Conservation (phyloP, 64 coral and sea anemone genomes). For the Trachythela sp. region DNA sequence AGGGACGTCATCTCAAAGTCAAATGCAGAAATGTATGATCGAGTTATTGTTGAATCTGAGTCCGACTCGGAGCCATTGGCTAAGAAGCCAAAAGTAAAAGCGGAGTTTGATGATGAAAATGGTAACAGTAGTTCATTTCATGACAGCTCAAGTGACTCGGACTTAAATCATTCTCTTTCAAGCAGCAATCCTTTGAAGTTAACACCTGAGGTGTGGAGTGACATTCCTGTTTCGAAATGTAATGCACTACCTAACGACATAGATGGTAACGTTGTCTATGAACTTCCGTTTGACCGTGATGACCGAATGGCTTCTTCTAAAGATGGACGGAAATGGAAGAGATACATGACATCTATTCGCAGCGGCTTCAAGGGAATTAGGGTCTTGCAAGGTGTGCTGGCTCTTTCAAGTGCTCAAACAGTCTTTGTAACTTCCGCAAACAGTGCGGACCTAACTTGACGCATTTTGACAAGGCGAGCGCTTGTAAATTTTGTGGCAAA, state of each 20-base stretch:
- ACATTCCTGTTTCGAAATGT: conserved; percentile 37
- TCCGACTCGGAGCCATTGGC: not conserved
- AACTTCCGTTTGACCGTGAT: conserved; percentile 29
- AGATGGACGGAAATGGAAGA: conserved; percentile 46
- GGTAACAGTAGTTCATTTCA: too few relatives aligned
- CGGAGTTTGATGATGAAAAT: too few relatives aligned
- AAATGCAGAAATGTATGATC: not conserved
- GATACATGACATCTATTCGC: conserved; percentile 41
- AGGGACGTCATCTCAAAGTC: too few relatives aligned
- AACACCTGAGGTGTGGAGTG: not conserved
- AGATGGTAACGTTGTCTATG: conserved; percentile 28
- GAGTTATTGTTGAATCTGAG: not conserved
- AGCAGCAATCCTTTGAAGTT: not conserved
- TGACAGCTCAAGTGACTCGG: not conserved
- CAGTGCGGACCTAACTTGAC: not conserved
- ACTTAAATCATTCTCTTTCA: not conserved
- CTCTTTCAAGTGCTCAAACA: conserved; percentile 40
- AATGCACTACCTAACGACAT: conserved; percentile 52
- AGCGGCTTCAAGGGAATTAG: conserved; percentile 30
- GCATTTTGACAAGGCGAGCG: not conserved
- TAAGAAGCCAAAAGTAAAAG: not conserved
- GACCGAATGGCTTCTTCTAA: conserved; percentile 41
- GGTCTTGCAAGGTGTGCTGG: conserved; percentile 40
- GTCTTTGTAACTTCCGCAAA: conserved; percentile 28
- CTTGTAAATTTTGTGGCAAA: not conserved